Percentiles rank a stretch among this genome's conserved stretches.
phyloP scores from a whole-genome alignment of 2,797 vertebrate species.

The Sphenodon punctatus region DNA sequence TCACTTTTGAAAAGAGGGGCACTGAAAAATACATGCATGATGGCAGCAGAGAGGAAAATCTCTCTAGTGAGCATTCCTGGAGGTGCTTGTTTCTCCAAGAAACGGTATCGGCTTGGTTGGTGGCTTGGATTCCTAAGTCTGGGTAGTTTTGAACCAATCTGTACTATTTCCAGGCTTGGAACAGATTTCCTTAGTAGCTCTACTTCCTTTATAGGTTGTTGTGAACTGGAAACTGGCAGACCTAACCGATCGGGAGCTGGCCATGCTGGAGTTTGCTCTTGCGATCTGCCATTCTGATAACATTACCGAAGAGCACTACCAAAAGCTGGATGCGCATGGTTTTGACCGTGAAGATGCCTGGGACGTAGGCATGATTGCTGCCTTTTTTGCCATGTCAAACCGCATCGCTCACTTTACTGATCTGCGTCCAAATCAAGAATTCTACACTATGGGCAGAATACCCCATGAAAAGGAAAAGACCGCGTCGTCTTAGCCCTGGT shows the following conservation, averaged over 20 bases:
- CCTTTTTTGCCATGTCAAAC: slow-evolving; percentile 89
- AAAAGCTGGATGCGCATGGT: slow-evolving; percentile 79
- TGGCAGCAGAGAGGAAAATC: no score
- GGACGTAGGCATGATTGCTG: slow-evolving; percentile 84
- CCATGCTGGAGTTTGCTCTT: slow-evolving; percentile 87
- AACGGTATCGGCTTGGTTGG: no score
- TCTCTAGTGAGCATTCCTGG: no score
- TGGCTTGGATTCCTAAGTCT: no score
- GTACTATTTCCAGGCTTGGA: no score
- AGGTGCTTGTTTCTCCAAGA: no score
- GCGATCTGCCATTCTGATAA: slow-evolving; percentile 81
- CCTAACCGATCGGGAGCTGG: slow-evolving; percentile 75
- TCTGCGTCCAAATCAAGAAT: slow-evolving; percentile 84
- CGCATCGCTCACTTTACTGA: slow-evolving; percentile 81
- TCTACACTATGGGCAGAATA: slow-evolving; percentile 82
- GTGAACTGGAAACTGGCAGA: slow-evolving; percentile 84
- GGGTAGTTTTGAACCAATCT: neutral
- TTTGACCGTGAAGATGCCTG: slow-evolving; percentile 87
- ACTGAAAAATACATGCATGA: no score
- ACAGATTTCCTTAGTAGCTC: neutral
- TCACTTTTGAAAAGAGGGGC: no score
- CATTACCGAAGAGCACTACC: slow-evolving; percentile 83
- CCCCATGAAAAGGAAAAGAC: neutral
- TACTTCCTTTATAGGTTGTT: slow-evolving; percentile 72
- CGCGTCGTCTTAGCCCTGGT: accelerated